These are phyloP conservation scores for Nematostella vectensis DNA, from an alignment of 92 coral and sea anemone species.

Conservation along the genomic window DNA sequence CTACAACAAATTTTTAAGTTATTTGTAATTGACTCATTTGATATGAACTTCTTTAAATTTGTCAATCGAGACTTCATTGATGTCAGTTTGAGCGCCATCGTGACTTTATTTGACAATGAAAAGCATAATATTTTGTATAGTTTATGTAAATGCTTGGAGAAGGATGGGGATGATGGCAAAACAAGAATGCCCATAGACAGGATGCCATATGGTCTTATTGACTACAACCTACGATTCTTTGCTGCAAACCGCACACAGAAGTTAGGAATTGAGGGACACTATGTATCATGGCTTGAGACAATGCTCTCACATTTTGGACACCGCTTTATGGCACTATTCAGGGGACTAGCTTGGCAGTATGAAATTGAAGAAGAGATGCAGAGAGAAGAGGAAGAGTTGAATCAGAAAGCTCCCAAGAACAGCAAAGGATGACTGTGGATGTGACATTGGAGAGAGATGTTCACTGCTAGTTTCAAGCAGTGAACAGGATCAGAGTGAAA, in stretches of 20 bases:
- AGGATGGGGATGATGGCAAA: not conserved
- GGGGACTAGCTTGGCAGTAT: slow-evolving; percentile 65
- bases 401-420: no score
- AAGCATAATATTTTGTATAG: slow-evolving; percentile 18
- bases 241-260: slow-evolving; percentile 16
- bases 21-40: slow-evolving; percentile 2
- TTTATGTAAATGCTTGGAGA: slow-evolving; percentile 22
- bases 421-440: no score
- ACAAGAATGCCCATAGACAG: slow-evolving; percentile 43
- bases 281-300: slow-evolving; percentile 36
- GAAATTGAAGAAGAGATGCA: slow-evolving; percentile 10
- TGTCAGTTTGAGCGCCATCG: slow-evolving; percentile 11
- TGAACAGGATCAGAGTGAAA: no score
- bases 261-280: slow-evolving; percentile 39
- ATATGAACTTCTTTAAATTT: slow-evolving; percentile 10
- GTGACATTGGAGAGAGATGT: no score
- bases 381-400: not conserved
- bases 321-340: slow-evolving; percentile 36
- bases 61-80: slow-evolving; percentile 12
- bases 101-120: slow-evolving; percentile 9
- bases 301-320: slow-evolving; percentile 65
- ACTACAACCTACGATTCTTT: slow-evolving; percentile 41
- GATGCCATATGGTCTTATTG: slow-evolving; percentile 57
- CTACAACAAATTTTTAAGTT: not conserved
- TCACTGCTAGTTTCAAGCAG: no score